Evolutionary conservation across 2,113 vertebrate genomes (phyloP).

Genomic region (Danionella cerebrum): DNA sequence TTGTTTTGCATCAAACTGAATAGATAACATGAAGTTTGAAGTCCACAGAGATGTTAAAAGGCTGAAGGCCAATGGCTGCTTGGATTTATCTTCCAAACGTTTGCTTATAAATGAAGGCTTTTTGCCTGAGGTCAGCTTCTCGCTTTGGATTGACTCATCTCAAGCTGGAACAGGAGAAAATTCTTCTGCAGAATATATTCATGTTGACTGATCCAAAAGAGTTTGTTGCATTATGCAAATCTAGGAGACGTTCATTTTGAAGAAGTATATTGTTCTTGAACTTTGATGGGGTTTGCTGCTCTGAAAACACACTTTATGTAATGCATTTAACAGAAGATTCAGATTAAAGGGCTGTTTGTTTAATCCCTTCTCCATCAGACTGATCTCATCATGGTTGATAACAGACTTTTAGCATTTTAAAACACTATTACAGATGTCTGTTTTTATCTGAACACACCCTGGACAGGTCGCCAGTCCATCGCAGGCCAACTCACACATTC

Average conservation of each 20-base stretch:
- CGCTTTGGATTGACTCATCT: neutral
- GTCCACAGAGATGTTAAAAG: slow-evolving; percentile 1
- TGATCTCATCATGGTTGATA: neutral
- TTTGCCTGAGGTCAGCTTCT: slow-evolving; percentile 20
- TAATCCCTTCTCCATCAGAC: neutral
- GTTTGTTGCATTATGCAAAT: neutral
- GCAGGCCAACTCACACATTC: too few species aligned
- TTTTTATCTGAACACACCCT: too few species aligned
- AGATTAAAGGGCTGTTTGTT: neutral
- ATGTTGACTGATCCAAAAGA: slow-evolving; percentile 3
- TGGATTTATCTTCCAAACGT: slow-evolving; percentile 15
- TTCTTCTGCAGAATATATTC: slow-evolving; percentile 7
- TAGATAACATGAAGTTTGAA: neutral
- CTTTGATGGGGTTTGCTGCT: neutral
- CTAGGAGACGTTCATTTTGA: neutral
- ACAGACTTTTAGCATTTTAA: too few species aligned
- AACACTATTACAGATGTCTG: too few species aligned
- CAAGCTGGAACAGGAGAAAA: neutral
- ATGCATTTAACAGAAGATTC: neutral
- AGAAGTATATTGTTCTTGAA: neutral
- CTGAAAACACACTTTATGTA: neutral
- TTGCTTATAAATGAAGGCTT: slow-evolving; percentile 12
- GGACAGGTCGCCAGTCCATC: too few species aligned
- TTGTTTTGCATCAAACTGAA: too few species aligned
- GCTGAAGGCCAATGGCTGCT: slow-evolving; percentile 4